These are phyloP conservation scores for Antechinus flavipes DNA, from an alignment of 2,113 vertebrate species.

Conservation along the genomic window DNA sequence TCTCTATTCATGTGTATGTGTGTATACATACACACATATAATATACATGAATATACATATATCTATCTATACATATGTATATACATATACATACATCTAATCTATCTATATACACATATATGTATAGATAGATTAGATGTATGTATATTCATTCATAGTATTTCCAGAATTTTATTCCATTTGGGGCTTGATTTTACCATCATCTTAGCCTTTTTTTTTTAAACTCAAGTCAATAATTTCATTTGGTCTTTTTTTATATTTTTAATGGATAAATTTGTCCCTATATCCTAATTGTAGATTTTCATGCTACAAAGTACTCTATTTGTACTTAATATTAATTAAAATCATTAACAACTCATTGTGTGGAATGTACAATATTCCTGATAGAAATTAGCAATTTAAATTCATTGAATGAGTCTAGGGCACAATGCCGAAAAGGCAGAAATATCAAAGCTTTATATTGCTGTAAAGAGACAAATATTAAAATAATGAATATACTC, in stretches of 20 bases:
- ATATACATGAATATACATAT: no score
- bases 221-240: not conserved
- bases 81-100: no score
- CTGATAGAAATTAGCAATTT: conserved; percentile 63
- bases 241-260: not conserved
- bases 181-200: not conserved
- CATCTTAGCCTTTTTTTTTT: not conserved
- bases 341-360: conserved; percentile 45
- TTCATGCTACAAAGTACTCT: conserved; percentile 52
- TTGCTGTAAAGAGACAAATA: conserved; percentile 59
- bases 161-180: conserved; percentile 19
- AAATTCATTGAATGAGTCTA: conserved; percentile 65
- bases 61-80: no score
- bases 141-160: not conserved
- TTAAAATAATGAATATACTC: conserved; percentile 43
- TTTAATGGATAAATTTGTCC: not conserved
- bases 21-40: no score
- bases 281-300: not conserved
- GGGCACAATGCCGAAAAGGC: conserved; percentile 49
- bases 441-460: conserved; percentile 36
- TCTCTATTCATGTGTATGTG: no score
- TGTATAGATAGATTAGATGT: no score
- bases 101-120: no score
- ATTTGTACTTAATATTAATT: conserved; percentile 46
- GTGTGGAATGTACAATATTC: conserved; percentile 44